Base-by-base conservation (phyloP, 2,888 invertebrate species). In the Drosophila aldrichi region DNA sequence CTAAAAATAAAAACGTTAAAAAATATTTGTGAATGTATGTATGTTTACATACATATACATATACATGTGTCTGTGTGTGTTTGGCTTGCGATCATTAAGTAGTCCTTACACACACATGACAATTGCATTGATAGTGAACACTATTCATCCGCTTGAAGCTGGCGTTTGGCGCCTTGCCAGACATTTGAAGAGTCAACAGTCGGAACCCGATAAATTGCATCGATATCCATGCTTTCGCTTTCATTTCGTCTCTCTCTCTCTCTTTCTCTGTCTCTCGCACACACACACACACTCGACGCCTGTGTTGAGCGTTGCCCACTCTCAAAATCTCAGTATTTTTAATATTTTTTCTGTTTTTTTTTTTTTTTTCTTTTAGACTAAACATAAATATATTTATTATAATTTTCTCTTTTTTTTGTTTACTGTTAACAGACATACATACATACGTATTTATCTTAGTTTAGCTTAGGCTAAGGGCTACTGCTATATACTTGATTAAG, bases 401-500 rank as follows among this genome's bases (percentile, higher is more conserved):
- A 34, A 44, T 34, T 20, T 34, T 29, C 29, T 29, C 29, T 8
- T 20, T 18, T 36, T n/a, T 41, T 57, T 34, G 36, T 29, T 48
- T 38, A 20, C 5, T 48, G 18, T 20, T 44, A 64, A 65, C 51
- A 64, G 63, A 20, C 51, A 40, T 51, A 44, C 51, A 40, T 51
- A 44, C 43, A 12, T 25, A 44, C 7, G 51, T 25, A n/a, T 18
- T 48, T 55, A 66, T 54, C 32, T 34, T 34, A 66, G 67, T 54
- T 59, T 73, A 76, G 74, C 44, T 58, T 78, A 76, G 79, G 51
- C 57, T 77, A 76, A 76, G 73, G 57, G 79, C 51, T 52, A 44
- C 34, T 52, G 34, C 38, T 29, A 49, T 55, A 8, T 65, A 46
- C 10, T 32, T 40, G 40, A 38, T 68, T 36, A 58, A 52, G 52